phyloP scores from a whole-genome alignment of 2,888 invertebrate genomes.

The Nycteola revayana region DNA sequence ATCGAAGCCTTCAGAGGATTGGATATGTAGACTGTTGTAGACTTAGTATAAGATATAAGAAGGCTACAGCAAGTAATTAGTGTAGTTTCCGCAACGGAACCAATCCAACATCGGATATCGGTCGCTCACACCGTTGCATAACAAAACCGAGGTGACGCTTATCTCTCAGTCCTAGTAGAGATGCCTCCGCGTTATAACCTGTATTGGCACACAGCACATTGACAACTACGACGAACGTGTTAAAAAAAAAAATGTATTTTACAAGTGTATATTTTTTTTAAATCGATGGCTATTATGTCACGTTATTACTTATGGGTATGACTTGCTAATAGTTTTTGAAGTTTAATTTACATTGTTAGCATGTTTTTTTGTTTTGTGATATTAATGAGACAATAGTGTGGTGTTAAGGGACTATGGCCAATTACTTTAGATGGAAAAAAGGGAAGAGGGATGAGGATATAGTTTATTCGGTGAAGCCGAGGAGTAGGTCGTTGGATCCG shows the following conservation, averaged over 20 bases:
- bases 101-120: conserved; percentile 40
- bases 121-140: conserved; percentile 59
- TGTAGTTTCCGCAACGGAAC: conserved; percentile 44
- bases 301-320: too few relatives aligned
- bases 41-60: too few relatives aligned
- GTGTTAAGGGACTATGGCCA: conserved; percentile 69
- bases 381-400: too few relatives aligned
- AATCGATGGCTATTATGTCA: too few relatives aligned
- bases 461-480: conserved; percentile 83
- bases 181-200: conserved; percentile 63
- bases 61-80: too few relatives aligned
- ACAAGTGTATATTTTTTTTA: too few relatives aligned
- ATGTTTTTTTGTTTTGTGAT: too few relatives aligned
- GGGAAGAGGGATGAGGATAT: conserved; percentile 82
- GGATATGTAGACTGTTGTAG: too few relatives aligned
- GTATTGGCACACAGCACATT: conserved; percentile 44
- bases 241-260: too few relatives aligned
- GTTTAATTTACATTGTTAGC: too few relatives aligned
- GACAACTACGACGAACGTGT: conserved; percentile 18
- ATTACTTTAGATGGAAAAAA: conserved; percentile 87
- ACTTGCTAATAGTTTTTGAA: too few relatives aligned
- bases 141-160: conserved; percentile 68
- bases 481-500: conserved; percentile 88
- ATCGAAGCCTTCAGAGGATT: too few relatives aligned
- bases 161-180: conserved; percentile 69